These are phyloP conservation scores for rabbit (Oryctolagus cuniculus) DNA, from an alignment of 2,113 vertebrate genomes.

Conservation along the genomic window DNA sequence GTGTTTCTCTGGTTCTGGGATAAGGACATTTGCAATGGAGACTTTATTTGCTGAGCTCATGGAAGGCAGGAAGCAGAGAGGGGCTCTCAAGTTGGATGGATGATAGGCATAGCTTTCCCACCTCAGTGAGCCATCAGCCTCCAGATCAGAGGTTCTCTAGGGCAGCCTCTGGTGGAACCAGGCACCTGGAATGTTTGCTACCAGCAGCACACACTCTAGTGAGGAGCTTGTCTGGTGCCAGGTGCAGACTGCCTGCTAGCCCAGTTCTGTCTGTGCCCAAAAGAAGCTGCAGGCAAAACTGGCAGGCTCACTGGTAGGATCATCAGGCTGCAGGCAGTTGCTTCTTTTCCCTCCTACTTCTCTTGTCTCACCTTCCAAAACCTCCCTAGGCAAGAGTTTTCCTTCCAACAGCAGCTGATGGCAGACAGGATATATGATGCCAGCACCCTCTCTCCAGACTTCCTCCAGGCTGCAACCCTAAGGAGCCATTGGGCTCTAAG, in stretches of 20 bases:
- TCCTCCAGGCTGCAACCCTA: background rate
- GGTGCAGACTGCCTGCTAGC: background rate
- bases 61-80: background rate
- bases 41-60: background rate
- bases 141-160: conserved; percentile 6
- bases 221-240: background rate
- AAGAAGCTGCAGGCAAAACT: background rate
- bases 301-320: background rate
- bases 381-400: background rate
- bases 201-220: background rate
- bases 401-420: background rate
- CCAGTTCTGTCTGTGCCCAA: background rate
- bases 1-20: background rate
- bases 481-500: background rate
- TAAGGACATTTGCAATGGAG: background rate
- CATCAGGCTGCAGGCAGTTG: background rate
- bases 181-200: background rate
- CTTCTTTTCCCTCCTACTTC: background rate
- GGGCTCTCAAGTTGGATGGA: conserved; percentile 73
- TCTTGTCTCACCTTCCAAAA: background rate
- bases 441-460: background rate
- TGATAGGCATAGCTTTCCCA: background rate
- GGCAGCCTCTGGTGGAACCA: background rate
- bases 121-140: background rate
- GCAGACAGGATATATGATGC: background rate